These are phyloP conservation scores for Lepisosteus osseus DNA, from an alignment of 2,113 vertebrate genomes.

Conservation along the genomic window DNA sequence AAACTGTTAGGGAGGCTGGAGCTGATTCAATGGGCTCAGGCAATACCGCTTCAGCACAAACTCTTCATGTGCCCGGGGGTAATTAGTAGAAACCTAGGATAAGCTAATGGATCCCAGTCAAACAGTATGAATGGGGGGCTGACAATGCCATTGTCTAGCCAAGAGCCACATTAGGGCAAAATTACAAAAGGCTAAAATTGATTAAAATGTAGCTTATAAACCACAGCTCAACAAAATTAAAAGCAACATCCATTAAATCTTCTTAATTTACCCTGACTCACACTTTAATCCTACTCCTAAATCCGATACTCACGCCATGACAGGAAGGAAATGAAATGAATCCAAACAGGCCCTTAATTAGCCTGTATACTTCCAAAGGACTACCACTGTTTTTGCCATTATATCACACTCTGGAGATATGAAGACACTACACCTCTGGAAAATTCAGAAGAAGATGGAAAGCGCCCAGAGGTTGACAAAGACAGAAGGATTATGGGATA, in stretches of 20 bases:
- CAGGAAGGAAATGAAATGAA: slow-evolving; percentile 59
- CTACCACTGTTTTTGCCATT: slow-evolving; percentile 34
- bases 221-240: slow-evolving; percentile 51
- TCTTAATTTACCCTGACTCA: slow-evolving; percentile 43
- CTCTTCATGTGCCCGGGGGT: not conserved
- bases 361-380: slow-evolving; percentile 47
- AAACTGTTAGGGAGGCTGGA: not conserved
- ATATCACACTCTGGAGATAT: slow-evolving; percentile 34
- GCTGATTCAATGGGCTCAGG: slow-evolving; percentile 15
- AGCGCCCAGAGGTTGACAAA: not conserved
- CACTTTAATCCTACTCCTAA: slow-evolving; percentile 29
- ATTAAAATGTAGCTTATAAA: slow-evolving; percentile 52
- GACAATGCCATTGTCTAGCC: slow-evolving; percentile 37
- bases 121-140: slow-evolving; percentile 26
- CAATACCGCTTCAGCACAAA: slow-evolving; percentile 50
- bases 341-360: slow-evolving; percentile 56
- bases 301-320: slow-evolving; percentile 45
- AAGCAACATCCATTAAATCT: slow-evolving; percentile 43
- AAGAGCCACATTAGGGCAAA: slow-evolving; percentile 34
- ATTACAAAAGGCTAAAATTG: slow-evolving; percentile 40
- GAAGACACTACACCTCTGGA: slow-evolving; percentile 5
- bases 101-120: slow-evolving; percentile 34
- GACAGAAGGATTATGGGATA: not conserved
- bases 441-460: not conserved
- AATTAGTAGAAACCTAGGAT: slow-evolving; percentile 44